phyloP scores from a whole-genome alignment of 2,888 invertebrate species.

The Oligia fasciuncula region DNA sequence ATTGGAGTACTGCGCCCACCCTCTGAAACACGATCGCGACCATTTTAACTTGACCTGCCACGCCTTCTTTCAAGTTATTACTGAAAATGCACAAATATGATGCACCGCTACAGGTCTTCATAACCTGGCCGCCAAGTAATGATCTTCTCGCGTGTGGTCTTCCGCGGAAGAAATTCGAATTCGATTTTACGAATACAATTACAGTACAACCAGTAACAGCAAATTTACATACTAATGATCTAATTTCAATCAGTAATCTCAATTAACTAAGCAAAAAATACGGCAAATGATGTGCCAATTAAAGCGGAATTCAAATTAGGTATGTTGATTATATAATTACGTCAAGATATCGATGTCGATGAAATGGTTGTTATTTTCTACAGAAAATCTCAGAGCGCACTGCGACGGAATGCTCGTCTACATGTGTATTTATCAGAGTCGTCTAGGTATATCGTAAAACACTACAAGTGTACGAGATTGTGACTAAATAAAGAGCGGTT shows the following conservation, averaged over 20 bases:
- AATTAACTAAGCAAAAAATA: conserved; percentile 74
- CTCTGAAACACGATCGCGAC: conserved; percentile 74
- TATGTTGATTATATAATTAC: conserved; percentile 76
- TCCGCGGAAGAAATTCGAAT: conserved; percentile 74
- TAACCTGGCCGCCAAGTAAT: conserved; percentile 75
- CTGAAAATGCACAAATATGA: conserved; percentile 69
- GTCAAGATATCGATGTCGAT: conserved; percentile 74
- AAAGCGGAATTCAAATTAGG: conserved; percentile 75
- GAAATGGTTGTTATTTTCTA: conserved; percentile 71
- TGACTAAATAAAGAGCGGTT: conserved; percentile 83
- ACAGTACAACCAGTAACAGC: conserved; percentile 71
- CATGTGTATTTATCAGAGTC: conserved; percentile 72
- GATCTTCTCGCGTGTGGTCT: conserved; percentile 83
- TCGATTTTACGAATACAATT: conserved; percentile 74
- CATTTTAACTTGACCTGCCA: conserved; percentile 69
- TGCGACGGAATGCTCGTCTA: conserved; percentile 69
- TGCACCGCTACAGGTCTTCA: conserved; percentile 68
- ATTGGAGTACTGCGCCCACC: conserved; percentile 79
- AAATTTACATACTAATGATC: conserved; percentile 76
- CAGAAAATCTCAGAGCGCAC: conserved; percentile 67
- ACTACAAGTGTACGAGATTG: conserved; percentile 76
- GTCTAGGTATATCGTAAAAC: conserved; percentile 73
- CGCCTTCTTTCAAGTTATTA: conserved; percentile 66
- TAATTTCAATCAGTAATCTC: conserved; percentile 73
- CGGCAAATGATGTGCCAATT: conserved; percentile 75